Conservation (phyloP, 2,797 vertebrate species). For the Anisognathus igniventris region DNA sequence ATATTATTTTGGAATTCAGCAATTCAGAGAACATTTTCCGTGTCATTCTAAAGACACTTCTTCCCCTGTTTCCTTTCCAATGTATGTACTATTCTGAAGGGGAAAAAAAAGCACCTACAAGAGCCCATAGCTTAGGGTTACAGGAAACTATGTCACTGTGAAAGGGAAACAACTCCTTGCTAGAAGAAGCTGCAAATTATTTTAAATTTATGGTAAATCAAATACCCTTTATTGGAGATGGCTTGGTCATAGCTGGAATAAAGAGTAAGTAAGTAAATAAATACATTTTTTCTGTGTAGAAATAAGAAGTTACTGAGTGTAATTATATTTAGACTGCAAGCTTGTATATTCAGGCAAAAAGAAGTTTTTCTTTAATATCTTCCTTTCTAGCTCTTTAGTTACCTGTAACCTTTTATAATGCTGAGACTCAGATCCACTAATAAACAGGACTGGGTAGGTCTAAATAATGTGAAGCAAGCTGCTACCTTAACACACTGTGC, state of each 20-base stretch:
- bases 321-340: not conserved
- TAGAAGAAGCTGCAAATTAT: not conserved
- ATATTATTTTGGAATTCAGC: slow-evolving; percentile 11
- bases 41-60: not conserved
- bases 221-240: not conserved
- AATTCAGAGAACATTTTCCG: slow-evolving; percentile 1
- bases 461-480: not conserved
- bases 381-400: not conserved
- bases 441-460: not conserved
- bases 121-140: not conserved
- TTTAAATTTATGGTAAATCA: not conserved
- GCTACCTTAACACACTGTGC: not conserved
- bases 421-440: not conserved
- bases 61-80: not conserved
- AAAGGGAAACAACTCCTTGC: not conserved
- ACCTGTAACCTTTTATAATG: not conserved
- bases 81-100: not conserved
- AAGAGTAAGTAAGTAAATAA: not conserved
- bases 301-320: not conserved
- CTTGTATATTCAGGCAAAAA: not conserved
- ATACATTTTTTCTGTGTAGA: not conserved
- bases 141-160: not conserved
- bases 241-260: not conserved
- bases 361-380: not conserved
- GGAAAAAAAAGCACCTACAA: accelerated